phyloP scores from a whole-genome alignment of 2,113 vertebrate genomes.

The Pao palembangensis region DNA sequence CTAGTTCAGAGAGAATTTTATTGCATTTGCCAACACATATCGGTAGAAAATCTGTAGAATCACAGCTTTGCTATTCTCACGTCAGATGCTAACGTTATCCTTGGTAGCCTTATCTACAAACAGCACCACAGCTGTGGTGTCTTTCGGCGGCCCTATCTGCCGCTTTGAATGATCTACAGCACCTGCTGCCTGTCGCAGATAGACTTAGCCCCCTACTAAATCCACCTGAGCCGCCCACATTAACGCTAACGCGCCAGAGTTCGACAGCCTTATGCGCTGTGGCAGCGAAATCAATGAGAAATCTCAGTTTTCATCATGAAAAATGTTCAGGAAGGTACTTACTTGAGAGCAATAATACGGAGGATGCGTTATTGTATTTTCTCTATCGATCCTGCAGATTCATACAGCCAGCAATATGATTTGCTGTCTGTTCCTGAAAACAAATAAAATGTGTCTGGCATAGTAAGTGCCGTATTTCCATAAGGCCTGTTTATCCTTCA shows the following conservation, averaged over 20 bases:
- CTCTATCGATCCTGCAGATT: constrained; percentile 49
- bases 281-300: constrained; percentile 45
- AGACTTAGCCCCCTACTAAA: constrained; percentile 40
- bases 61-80: constrained; percentile 18
- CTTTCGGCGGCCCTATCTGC: constrained; percentile 1
- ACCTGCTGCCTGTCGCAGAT: constrained; percentile 68
- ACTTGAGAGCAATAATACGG: constrained; percentile 44
- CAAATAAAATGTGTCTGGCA: constrained; percentile 38
- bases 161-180: constrained; percentile 45
- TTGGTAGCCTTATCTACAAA: constrained; percentile 24
- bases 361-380: constrained; percentile 46
- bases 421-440: constrained; percentile 31
- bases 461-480: constrained; percentile 15
- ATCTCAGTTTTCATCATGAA: constrained; percentile 46
- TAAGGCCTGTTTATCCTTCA: constrained; percentile 14
- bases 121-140: too few species aligned
- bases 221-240: constrained; percentile 36
- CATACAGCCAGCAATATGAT: constrained; percentile 35
- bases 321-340: constrained; percentile 44
- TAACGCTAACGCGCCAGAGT: constrained; percentile 27
- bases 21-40: too few species aligned
- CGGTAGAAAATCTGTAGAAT: constrained; percentile 25
- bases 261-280: constrained; percentile 25
- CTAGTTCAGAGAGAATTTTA: too few species aligned
- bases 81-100: constrained; percentile 51